Percentiles rank a stretch among this genome's conserved stretches.
Evolutionary conservation across 2,888 invertebrate genomes (phyloP).

Genomic region (Ennomos erosarius): DNA sequence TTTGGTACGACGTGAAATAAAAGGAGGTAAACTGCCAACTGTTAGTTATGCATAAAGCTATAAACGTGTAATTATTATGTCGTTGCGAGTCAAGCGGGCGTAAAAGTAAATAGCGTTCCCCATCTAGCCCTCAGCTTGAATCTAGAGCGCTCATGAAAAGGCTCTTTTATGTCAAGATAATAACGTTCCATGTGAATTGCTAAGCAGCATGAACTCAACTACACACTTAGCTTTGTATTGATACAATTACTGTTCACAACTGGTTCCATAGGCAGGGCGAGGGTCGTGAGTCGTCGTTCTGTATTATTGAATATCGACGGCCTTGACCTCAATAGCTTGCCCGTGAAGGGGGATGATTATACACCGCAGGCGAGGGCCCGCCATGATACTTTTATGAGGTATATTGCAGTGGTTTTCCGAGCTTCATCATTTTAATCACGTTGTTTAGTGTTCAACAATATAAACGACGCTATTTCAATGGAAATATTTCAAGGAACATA

Average conservation of each 20-base stretch:
- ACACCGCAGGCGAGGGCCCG: slow-evolving; percentile 38
- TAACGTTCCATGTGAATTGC: slow-evolving; percentile 28
- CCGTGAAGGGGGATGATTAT: slow-evolving; percentile 54
- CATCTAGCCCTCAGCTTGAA: slow-evolving; percentile 44
- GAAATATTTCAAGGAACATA: too few relatives aligned
- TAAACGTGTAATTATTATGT: slow-evolving; percentile 56
- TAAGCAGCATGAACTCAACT: slow-evolving; percentile 32
- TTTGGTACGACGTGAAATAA: slow-evolving; percentile 5
- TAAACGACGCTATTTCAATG: too few relatives aligned
- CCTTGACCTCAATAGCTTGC: slow-evolving; percentile 64
- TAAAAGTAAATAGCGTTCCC: slow-evolving; percentile 61
- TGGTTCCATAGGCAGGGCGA: slow-evolving; percentile 51
- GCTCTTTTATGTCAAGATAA: slow-evolving; percentile 34
- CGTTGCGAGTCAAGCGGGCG: slow-evolving; percentile 62
- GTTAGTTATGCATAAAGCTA: slow-evolving; percentile 45
- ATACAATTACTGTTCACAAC: slow-evolving; percentile 38
- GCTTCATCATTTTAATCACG: slow-evolving; percentile 7
- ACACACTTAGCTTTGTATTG: slow-evolving; percentile 35
- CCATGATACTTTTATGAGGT: slow-evolving; percentile 19
- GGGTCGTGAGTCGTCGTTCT: slow-evolving; percentile 52
- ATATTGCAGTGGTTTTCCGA: slow-evolving; percentile 11
- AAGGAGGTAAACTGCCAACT: slow-evolving; percentile 29
- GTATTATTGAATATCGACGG: slow-evolving; percentile 63
- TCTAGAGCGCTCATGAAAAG: slow-evolving; percentile 36
- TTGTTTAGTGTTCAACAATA: neutral